phyloP scores from a whole-genome alignment of 2,113 vertebrate genomes.

The Antigone vipio region DNA sequence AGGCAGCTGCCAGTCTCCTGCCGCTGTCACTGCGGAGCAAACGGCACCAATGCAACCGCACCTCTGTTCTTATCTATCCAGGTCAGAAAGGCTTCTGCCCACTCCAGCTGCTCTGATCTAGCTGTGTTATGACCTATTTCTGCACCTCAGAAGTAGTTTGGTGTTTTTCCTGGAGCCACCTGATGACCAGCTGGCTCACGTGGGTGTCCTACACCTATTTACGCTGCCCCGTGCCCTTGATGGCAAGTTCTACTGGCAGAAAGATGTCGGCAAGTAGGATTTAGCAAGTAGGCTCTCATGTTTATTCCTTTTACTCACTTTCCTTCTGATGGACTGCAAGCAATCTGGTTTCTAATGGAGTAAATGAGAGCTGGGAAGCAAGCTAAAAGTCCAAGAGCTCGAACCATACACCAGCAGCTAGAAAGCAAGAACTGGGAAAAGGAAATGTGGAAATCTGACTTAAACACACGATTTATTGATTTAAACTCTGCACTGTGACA shows the following conservation, averaged over 20 bases:
- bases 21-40: background rate
- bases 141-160: background rate
- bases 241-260: background rate
- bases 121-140: background rate
- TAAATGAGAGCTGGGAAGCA: background rate
- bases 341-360: background rate
- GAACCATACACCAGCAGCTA: background rate
- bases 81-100: background rate
- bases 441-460: background rate
- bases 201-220: background rate
- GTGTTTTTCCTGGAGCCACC: background rate
- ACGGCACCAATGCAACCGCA: background rate
- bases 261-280: background rate
- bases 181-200: background rate
- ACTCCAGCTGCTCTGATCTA: background rate
- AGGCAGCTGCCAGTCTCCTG: background rate
- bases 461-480: background rate
- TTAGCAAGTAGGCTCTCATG: background rate
- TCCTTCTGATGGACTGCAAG: background rate
- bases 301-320: background rate
- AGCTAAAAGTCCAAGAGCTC: background rate
- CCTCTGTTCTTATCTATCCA: background rate
- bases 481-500: background rate
- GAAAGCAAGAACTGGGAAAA: background rate
- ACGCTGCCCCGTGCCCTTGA: background rate